Evolutionary conservation across 2,888 invertebrate species (phyloP), one percentile per base, ranked within the genome.

Genomic region (Drosophila formosana): DNA sequence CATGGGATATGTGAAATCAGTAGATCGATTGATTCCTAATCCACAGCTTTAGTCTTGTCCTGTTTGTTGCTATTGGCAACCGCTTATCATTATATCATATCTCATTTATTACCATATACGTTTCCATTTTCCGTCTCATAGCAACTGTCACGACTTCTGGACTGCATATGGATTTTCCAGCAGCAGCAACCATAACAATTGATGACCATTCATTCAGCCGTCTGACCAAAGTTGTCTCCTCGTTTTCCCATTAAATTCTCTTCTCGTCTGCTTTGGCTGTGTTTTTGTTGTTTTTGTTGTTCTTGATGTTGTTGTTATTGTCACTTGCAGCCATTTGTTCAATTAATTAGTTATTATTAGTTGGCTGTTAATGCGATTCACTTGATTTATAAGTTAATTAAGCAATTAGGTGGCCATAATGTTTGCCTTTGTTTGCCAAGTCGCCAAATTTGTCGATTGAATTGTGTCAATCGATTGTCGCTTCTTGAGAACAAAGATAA

Each of bases 51-150:
- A 11, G 11, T 11, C 34, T 11, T 37, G 34, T 37, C 34, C 4
- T 37, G 11, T 25, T 45, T 50, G 74, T 83, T 66, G 66, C 77
- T 66, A 79, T 66, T 71, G 80, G 65, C 76, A 82, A 72, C 75
- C n/a, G 8, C 45, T 39, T 45, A 25, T 66, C 66, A 60, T 66
- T 51, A 53, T 63, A 63, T 71, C 81, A 67, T 71, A 57, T 64
- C 49, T 65, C 71, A 78, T 67, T 67, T 73, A 71, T 71, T 52
- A 58, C 58, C 62, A 69, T 79, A 68, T 80, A 64, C 66, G 13
- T 25, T 50, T 53, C 34, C 11, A 23, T 28, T 25, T 49, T 41
- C 18, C 9, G 25, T 46, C 28, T 13, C 52, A 37, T 63, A 57
- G 57, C 49, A 67, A 72, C 65, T 58, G 58, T n/a, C 64, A 60